Conservation (phyloP, 1,140 invertebrate genomes). For the Hypsibius dujardini region DNA sequence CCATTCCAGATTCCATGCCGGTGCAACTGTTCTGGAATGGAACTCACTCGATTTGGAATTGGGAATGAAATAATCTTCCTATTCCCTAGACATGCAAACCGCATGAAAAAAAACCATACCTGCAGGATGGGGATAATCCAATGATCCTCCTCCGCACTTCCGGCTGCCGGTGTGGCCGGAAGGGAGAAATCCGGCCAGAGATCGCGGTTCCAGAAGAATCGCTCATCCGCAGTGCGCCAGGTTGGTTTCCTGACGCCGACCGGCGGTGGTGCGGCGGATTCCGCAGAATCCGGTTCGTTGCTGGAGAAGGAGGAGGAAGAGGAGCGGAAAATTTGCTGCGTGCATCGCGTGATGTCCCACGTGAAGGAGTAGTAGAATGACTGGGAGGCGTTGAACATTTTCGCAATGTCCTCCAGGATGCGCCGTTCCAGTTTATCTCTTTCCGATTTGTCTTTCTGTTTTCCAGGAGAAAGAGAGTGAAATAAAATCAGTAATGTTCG, state of each 20-base stretch:
- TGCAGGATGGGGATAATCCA: slow-evolving; percentile 83
- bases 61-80: no score
- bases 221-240: slow-evolving; percentile 62
- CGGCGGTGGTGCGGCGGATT: no score
- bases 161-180: slow-evolving; percentile 22
- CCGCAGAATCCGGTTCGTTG: slow-evolving; percentile 1
- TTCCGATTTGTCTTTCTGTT: slow-evolving; percentile 24
- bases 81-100: no score
- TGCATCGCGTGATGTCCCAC: slow-evolving; percentile 59
- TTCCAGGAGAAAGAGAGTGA: no score
- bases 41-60: no score
- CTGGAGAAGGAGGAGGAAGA: slow-evolving; percentile 29
- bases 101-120: no score
- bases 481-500: not conserved
- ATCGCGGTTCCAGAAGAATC: slow-evolving; percentile 91
- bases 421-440: slow-evolving; percentile 55
- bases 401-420: slow-evolving; percentile 65
- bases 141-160: slow-evolving; percentile 52
- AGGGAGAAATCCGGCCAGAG: slow-evolving; percentile 61
- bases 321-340: slow-evolving; percentile 52
- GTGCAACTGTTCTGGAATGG: not conserved
- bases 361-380: slow-evolving; percentile 73
- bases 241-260: no score
- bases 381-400: slow-evolving; percentile 83
- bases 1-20: no score